These are phyloP conservation scores for Malurus cyaneus DNA, from an alignment of 2,113 vertebrate genomes.

Conservation along the genomic window DNA sequence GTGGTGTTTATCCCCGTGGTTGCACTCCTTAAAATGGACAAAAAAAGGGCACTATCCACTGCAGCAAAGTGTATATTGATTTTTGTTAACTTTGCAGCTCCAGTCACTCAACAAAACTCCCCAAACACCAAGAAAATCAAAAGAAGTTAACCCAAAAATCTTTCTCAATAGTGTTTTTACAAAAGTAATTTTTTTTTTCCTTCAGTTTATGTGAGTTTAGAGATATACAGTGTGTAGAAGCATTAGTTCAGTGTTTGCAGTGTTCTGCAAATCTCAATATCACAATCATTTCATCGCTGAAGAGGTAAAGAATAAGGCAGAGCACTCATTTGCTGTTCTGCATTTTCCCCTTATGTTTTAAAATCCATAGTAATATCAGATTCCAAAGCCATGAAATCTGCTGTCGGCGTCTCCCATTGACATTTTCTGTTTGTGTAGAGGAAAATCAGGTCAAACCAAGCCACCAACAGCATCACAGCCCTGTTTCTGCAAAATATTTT, in stretches of 20 bases:
- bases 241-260: not conserved
- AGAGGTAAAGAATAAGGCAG: not conserved
- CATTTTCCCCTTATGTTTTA: not conserved
- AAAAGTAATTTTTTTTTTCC: not conserved
- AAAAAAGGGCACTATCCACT: not conserved
- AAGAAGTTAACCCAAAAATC: not conserved
- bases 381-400: not conserved
- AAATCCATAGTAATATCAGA: not conserved
- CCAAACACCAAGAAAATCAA: not conserved
- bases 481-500: conserved; percentile 4
- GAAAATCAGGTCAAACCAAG: conserved; percentile 41
- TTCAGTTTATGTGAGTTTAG: not conserved
- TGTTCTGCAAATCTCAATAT: not conserved
- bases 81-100: conserved; percentile 6
- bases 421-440: not conserved
- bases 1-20: not conserved
- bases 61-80: not conserved
- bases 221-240: not conserved
- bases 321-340: not conserved
- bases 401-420: not conserved
- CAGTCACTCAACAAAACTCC: not conserved
- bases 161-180: not conserved
- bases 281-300: not conserved
- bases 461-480: not conserved
- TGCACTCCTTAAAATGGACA: not conserved